Percentiles rank a stretch among this genome's conserved stretches.
Conservation (phyloP, 2,113 vertebrate species). For the Pipra filicauda region DNA sequence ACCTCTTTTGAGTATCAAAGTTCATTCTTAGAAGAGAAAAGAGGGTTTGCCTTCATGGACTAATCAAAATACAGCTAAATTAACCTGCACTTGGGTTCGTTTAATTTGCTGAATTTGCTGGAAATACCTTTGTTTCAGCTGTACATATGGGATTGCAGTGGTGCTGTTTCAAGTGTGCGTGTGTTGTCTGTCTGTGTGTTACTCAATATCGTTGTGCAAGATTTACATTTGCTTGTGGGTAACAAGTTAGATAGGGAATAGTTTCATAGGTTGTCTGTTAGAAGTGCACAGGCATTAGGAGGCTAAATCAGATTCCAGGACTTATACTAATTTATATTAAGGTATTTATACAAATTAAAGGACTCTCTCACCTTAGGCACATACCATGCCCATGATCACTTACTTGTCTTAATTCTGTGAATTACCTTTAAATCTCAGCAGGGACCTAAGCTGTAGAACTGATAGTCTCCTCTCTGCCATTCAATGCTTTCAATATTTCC, state of each 20-base stretch:
- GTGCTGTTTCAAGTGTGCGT: not conserved
- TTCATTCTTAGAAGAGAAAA: not conserved
- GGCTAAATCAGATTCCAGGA: not conserved
- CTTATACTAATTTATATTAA: not conserved
- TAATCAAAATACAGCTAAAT: not conserved
- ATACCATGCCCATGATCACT: not conserved
- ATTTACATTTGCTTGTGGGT: accelerated
- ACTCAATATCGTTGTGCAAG: not conserved
- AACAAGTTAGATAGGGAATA: not conserved
- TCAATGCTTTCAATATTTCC: not conserved
- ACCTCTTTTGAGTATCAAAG: not conserved
- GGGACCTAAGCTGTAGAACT: not conserved
- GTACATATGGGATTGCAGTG: not conserved
- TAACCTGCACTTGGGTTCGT: not conserved
- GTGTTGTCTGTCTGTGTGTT: not conserved
- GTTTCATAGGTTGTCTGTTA: not conserved
- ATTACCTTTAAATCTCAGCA: not conserved
- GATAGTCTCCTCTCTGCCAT: not conserved
- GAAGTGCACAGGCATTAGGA: not conserved
- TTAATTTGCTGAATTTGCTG: not conserved
- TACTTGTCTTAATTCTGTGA: not conserved
- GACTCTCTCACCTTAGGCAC: not conserved
- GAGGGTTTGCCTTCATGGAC: not conserved
- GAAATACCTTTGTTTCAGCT: not conserved
- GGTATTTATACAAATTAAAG: not conserved